Base-by-base conservation (phyloP, 2,797 vertebrate species). In the Sebastes hubbsi region DNA sequence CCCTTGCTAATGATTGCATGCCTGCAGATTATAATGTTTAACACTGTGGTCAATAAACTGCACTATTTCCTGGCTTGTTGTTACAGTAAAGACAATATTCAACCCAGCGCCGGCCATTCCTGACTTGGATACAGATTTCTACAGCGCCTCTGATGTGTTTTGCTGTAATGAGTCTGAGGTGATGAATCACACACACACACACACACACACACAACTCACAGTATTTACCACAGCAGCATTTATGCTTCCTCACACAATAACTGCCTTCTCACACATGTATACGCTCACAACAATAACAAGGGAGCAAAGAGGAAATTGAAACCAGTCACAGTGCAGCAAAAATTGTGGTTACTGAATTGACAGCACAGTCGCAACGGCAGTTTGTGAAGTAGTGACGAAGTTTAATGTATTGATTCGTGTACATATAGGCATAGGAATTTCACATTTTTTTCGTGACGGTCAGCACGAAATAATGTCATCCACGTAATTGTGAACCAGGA, bases 161-260 rank as follows among this genome's bases (percentile, higher is more conserved):
- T 99, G 98, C 96, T 99, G 98, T 95, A 99, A 99, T 80, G 98
- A 99, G 93, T 97, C 96, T 61, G 99, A 99, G 98, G 98, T 99
- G 95, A 97, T 80, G 81, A 87, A 71, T 81, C 87, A 78, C 85
- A 80, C 61, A 81, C 73, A 77, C 69, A 60, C 70, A 75, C 77
- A 80, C 77, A 69, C 63, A 72, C 22, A 30, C 58, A 59, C 56
- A 29, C 4, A 27, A 64, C 46, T n/a, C 78, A 55, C 36, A 83
- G 46, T 79, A 73, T 80, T 80, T 77, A 77, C 77, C 69, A 80
- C 75, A 69, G 38, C 61, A 86, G 29, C 62, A 77, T 75, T 72
- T 52, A 69, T 85, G 61, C 76, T n/a, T 78, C 25, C 74, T 73
- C 64, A 69, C 63, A 77, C 77, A 85, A 36, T 79, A 60, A 62